A percentile compares a stretch with the other conserved stretches of the same genome.
Evolutionary conservation across 2,797 vertebrate species (phyloP).

Genomic region (Callimico goeldii): DNA sequence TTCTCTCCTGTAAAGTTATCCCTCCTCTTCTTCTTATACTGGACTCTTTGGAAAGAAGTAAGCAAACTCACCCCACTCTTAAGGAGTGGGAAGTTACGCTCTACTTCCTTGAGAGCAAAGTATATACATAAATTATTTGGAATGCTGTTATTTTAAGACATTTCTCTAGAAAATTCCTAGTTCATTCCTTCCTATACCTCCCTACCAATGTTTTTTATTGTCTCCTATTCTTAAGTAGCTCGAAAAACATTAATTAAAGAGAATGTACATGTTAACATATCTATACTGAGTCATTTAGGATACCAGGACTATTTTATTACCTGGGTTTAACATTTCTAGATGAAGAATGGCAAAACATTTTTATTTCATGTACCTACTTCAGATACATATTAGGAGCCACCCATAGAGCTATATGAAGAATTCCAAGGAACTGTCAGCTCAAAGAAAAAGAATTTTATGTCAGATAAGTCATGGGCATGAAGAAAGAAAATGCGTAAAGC

Average conservation of each 20-base stretch:
- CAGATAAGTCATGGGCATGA: neutral
- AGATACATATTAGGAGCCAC: neutral
- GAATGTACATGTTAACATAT: neutral
- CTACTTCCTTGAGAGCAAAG: neutral
- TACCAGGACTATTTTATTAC: neutral
- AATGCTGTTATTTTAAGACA: neutral
- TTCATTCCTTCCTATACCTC: neutral
- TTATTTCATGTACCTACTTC: neutral
- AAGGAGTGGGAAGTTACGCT: neutral
- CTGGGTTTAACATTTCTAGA: neutral
- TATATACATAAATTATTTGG: neutral
- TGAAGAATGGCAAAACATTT: conserved; percentile 12
- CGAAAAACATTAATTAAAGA: neutral
- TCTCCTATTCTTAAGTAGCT: neutral
- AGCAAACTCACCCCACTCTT: neutral
- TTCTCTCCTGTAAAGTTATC: neutral
- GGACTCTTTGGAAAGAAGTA: neutral
- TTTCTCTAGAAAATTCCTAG: neutral
- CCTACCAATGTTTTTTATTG: neutral
- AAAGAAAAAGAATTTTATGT: neutral
- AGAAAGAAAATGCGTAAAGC: neutral
- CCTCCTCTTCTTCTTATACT: neutral
- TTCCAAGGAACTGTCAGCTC: neutral
- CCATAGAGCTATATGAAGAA: neutral
- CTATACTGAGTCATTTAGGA: neutral